Evolutionary conservation across 2,113 vertebrate species (phyloP).

Genomic region (Takifugu bimaculatus): DNA sequence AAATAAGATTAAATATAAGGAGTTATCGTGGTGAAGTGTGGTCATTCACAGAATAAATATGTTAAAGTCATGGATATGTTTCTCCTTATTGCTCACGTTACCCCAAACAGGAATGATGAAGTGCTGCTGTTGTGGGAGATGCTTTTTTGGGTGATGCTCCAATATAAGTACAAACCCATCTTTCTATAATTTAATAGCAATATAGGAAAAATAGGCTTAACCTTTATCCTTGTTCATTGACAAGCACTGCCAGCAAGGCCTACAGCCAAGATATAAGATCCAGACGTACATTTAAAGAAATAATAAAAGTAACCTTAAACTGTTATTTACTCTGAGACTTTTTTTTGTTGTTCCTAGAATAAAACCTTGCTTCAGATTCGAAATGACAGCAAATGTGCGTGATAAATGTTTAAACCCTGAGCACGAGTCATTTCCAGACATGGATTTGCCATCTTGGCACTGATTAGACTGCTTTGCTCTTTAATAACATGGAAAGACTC

Average conservation of each 20-base stretch:
- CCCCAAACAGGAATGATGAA: no score
- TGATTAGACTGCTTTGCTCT: slow-evolving; percentile 16
- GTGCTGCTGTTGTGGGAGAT: no score
- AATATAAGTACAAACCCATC: no score
- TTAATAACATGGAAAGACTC: slow-evolving; percentile 7
- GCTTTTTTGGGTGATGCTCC: no score
- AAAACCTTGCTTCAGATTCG: neutral
- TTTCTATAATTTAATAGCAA: no score
- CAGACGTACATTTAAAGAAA: slow-evolving; percentile 12
- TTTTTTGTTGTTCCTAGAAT: neutral
- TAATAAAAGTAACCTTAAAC: neutral
- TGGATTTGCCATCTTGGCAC: slow-evolving; percentile 9
- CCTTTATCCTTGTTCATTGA: slow-evolving; percentile 45
- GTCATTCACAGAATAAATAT: no score
- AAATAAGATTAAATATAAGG: no score
- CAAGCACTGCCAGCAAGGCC: slow-evolving; percentile 29
- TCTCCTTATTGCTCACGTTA: no score
- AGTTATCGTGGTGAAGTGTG: no score
- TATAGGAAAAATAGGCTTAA: slow-evolving; percentile 24
- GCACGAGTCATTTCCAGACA: slow-evolving; percentile 5
- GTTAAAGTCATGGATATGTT: no score
- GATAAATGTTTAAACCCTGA: slow-evolving; percentile 3
- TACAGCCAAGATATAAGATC: slow-evolving; percentile 24
- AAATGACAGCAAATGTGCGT: slow-evolving; percentile 3
- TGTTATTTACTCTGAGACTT: slow-evolving; percentile 4